phyloP scores from a whole-genome alignment of 2,113 vertebrate genomes.

The Pheucticus melanocephalus region DNA sequence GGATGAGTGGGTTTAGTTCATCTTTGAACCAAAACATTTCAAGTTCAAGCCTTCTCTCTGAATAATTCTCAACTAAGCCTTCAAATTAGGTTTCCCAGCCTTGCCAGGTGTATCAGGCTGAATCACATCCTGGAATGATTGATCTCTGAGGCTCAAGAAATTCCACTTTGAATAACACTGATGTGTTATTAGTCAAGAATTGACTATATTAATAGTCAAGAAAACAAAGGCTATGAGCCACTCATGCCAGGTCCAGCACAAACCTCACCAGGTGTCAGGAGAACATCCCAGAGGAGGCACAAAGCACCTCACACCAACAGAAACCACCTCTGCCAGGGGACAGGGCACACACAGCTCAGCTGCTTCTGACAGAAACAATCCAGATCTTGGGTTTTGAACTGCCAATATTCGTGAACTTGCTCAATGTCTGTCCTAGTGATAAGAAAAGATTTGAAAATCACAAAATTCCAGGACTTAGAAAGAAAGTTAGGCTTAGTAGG shows the following conservation, averaged over 20 bases:
- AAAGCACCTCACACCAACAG: not conserved
- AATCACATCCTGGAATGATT: not conserved
- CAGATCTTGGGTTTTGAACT: accelerated
- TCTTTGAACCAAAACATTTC: not conserved
- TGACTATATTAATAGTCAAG: not conserved
- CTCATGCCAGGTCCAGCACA: not conserved
- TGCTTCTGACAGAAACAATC: not conserved
- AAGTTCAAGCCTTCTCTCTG: not conserved
- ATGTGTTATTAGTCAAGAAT: too few species aligned
- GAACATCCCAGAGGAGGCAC: not conserved
- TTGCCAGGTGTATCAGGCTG: not conserved
- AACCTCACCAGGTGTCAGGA: not conserved
- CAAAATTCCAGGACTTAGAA: too few species aligned
- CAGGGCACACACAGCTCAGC: not conserved
- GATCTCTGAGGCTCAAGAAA: not conserved
- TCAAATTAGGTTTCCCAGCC: not conserved
- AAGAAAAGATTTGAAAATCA: too few species aligned
- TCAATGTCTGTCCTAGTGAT: not conserved
- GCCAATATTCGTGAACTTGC: not conserved
- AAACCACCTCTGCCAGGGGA: not conserved
- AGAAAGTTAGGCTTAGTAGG: too few species aligned
- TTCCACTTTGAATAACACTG: not conserved
- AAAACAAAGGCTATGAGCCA: not conserved
- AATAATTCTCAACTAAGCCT: not conserved
- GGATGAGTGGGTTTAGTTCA: not conserved